Conservation (phyloP, 2,888 invertebrate genomes). For the Chelonus formosanus region DNA sequence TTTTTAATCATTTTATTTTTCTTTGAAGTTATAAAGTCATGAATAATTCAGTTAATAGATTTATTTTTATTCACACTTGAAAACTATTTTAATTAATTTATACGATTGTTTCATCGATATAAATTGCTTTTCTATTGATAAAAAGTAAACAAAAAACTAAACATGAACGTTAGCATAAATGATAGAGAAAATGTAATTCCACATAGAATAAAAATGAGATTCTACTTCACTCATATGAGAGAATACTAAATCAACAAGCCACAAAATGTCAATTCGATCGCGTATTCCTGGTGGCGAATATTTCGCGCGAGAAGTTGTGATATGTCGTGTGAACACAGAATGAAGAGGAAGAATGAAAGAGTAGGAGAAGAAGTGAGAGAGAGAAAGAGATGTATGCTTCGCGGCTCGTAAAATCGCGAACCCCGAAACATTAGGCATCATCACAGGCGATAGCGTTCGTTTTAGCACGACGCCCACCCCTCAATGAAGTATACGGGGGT, state of each 20-base stretch:
- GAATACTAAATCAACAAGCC: conserved; percentile 24
- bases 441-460: conserved; percentile 53
- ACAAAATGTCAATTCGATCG: conserved; percentile 27
- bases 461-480: conserved; percentile 43
- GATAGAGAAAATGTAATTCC: background rate
- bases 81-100: no score
- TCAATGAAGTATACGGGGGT: conserved; percentile 12
- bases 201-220: background rate
- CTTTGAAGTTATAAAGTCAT: no score
- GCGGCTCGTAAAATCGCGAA: conserved; percentile 51
- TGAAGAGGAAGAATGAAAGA: conserved; percentile 5
- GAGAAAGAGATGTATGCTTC: conserved; percentile 7
- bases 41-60: no score
- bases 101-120: no score
- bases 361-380: conserved; percentile 14
- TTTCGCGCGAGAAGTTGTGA: conserved; percentile 10
- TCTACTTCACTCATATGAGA: conserved; percentile 7
- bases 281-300: conserved; percentile 10
- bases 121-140: background rate
- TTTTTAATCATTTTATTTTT: no score
- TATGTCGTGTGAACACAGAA: background rate
- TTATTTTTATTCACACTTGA: no score
- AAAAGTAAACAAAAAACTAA: background rate
- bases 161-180: background rate
- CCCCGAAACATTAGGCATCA: conserved; percentile 49